These are phyloP conservation scores for Drosophila santomea DNA, from an alignment of 1,140 invertebrate species.

Conservation along the genomic window DNA sequence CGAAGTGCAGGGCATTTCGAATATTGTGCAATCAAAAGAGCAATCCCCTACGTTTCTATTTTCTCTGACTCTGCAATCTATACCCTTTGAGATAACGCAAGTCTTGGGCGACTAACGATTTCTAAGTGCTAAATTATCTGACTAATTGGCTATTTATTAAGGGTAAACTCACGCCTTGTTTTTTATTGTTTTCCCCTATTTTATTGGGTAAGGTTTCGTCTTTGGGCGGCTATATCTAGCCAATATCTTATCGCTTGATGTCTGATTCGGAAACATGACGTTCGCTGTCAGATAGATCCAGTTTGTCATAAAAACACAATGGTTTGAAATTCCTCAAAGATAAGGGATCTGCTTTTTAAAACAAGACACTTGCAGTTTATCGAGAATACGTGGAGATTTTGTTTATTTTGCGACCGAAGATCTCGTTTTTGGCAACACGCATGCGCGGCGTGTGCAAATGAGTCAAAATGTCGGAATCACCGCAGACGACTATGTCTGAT, in stretches of 20 bases:
- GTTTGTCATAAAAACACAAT: constrained; percentile 36
- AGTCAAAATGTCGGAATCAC: constrained; percentile 43
- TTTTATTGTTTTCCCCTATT: constrained; percentile 21
- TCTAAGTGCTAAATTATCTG: constrained; percentile 37
- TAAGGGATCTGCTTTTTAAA: constrained; percentile 37
- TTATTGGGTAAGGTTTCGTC: constrained; percentile 32
- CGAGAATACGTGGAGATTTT: not conserved
- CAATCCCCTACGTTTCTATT: not conserved
- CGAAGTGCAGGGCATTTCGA: constrained; percentile 27
- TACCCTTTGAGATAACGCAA: constrained; percentile 17
- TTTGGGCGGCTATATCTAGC: constrained; percentile 20
- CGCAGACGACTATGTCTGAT: constrained; percentile 27
- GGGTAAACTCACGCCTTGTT: constrained; percentile 30
- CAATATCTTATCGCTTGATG: constrained; percentile 55
- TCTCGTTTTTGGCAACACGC: constrained; percentile 29
- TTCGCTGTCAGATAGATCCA: constrained; percentile 29
- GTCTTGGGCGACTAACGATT: constrained; percentile 1
- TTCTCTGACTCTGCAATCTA: constrained; percentile 9
- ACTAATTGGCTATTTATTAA: constrained; percentile 49
- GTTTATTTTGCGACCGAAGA: not conserved
- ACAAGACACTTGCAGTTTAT: constrained; percentile 2
- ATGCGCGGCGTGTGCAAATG: constrained; percentile 56
- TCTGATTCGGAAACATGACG: constrained; percentile 43
- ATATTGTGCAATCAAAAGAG: constrained; percentile 20
- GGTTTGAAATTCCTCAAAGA: constrained; percentile 42